Conservation (phyloP, 2,888 invertebrate species). For the Cerceris rybyensis region DNA sequence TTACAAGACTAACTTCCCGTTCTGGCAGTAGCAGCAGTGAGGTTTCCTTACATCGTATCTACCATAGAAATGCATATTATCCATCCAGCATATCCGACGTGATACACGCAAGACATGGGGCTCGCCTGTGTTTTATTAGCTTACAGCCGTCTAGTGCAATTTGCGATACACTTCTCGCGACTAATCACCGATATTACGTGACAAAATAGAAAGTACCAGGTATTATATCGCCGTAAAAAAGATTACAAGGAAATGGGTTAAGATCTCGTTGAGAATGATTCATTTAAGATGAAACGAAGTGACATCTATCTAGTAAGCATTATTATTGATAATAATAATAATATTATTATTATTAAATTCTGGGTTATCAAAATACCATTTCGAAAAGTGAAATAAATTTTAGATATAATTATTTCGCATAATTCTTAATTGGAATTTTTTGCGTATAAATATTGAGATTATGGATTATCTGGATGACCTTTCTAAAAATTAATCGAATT, state of each 20-base stretch:
- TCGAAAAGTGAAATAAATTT: too few relatives aligned
- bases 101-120: constrained; percentile 73
- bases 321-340: too few relatives aligned
- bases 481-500: too few relatives aligned
- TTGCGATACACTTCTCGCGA: constrained; percentile 62
- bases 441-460: too few relatives aligned
- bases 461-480: too few relatives aligned
- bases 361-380: too few relatives aligned
- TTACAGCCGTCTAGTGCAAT: constrained; percentile 76
- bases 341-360: too few relatives aligned
- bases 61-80: constrained; percentile 81
- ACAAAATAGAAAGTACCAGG: not conserved
- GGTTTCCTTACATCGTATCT: constrained; percentile 77
- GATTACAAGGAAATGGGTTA: constrained; percentile 2
- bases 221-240: not conserved
- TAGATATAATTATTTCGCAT: too few relatives aligned
- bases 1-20: constrained; percentile 64
- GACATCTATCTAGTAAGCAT: not conserved
- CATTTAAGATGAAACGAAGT: not conserved
- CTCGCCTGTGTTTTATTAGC: constrained; percentile 76
- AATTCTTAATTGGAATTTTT: too few relatives aligned
- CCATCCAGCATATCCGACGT: constrained; percentile 77
- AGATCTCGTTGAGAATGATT: constrained; percentile 25
- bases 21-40: constrained; percentile 52
- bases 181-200: constrained; percentile 14